Base-by-base conservation (phyloP, 2,797 vertebrate genomes). In the Orientallactaga sibirica region DNA sequence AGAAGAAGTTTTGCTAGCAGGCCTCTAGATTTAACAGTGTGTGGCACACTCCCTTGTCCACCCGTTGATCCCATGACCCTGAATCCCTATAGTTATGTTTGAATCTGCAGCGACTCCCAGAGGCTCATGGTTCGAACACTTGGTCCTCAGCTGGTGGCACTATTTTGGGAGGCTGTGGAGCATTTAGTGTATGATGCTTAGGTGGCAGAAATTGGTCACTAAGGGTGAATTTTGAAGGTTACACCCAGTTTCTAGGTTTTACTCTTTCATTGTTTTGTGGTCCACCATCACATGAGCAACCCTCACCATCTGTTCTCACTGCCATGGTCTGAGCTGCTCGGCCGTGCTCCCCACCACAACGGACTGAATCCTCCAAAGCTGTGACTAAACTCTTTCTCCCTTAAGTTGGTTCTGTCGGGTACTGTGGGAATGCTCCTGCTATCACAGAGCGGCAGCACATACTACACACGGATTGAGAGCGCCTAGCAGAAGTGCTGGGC, bases 1-100 rank as follows among this genome's bases (percentile, higher is more conserved):
- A 25, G 48, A 43, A 25, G 27, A 43, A 73, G 33, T 14, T 20
- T 37, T 52, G 52, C 27, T 8, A 15, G 58, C 0, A 5, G 52
- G 3, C 73, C 68, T 19, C 18, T 7, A 12, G 52, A 27, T 29
- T 24, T 2, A 27, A 7, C 4, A 33, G 61, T 61, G 64, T 22
- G n/a, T 2, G n/a, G 24, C 14, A 2, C 8, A 19, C 7, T 0
- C n/a, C 18, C 27, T 4, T 33, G 12, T 29, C 58, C 3, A n/a
- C 19, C 1, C 29, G 22, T 37, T 52, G 48, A n/a, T 41, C 78
- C 41, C 52, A 11, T 29, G 2, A 16, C 24, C 29, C 1, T 2
- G 2, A 52, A 25, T 20, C 16, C 66, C 41, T 22, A n/a, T 15
- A 5, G 25, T 7, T 12, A 6, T 22, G 71, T 86, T 43, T 75